These are phyloP conservation scores for Drosophila pseudoobscura DNA, from an alignment of 1,140 invertebrate species.

Conservation along the genomic window DNA sequence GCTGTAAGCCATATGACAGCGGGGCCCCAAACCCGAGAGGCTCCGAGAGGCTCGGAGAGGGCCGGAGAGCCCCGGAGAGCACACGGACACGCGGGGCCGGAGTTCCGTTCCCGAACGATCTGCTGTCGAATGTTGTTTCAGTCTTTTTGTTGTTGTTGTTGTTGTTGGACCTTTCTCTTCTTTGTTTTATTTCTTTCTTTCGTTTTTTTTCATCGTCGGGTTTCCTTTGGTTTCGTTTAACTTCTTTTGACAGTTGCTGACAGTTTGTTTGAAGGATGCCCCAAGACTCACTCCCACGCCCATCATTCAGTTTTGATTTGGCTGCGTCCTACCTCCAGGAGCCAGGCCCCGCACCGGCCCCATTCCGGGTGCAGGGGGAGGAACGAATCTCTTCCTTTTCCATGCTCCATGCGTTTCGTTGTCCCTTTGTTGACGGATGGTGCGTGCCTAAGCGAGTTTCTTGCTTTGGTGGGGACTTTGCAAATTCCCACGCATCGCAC, in stretches of 20 bases:
- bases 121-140: conserved; percentile 36
- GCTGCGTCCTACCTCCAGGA: conserved; percentile 5
- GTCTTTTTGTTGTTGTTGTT: no score
- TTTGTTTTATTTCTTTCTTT: conserved; percentile 43
- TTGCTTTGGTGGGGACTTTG: conserved; percentile 15
- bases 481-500: conserved; percentile 48
- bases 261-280: conserved; percentile 76
- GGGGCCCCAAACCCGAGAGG: background rate
- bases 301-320: conserved; percentile 53
- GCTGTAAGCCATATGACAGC: conserved; percentile 33
- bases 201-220: conserved; percentile 20
- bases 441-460: conserved; percentile 51
- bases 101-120: conserved; percentile 13
- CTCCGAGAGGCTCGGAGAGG: background rate
- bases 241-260: conserved; percentile 80
- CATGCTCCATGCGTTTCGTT: background rate
- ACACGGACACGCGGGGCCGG: no score
- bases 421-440: conserved; percentile 37
- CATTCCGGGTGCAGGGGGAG: background rate
- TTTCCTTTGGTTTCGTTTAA: conserved; percentile 54
- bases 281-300: conserved; percentile 16
- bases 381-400: background rate
- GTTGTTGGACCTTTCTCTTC: background rate
- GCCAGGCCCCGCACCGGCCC: conserved; percentile 10
- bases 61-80: background rate